These are phyloP conservation scores for Terebella lapidaria DNA, from an alignment of 2,888 invertebrate genomes.

Conservation along the genomic window DNA sequence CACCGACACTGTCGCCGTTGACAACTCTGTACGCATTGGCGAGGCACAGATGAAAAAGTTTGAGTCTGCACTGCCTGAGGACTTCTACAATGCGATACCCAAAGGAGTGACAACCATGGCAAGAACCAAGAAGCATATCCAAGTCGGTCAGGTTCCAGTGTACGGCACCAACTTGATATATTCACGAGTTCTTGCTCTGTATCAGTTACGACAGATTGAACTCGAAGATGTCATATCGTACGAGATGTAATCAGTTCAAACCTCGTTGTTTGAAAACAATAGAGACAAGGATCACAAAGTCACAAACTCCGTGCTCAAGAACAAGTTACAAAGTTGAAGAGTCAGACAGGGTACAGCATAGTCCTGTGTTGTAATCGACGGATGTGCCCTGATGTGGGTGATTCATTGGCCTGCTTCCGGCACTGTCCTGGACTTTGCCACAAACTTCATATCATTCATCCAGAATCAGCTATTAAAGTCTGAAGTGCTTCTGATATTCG, in stretches of 20 bases:
- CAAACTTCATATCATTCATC: slow-evolving; percentile 18
- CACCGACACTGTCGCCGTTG: not conserved
- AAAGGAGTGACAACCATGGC: slow-evolving; percentile 1
- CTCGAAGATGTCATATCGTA: slow-evolving; percentile 12
- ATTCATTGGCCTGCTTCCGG: slow-evolving; percentile 19
- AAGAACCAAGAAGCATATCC: not conserved
- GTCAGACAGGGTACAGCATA: no score
- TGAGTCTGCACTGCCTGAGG: not conserved
- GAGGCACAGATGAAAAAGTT: not conserved
- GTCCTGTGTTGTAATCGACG: no score
- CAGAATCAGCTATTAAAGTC: no score
- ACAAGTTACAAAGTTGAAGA: slow-evolving; percentile 10
- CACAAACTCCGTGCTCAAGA: slow-evolving; percentile 19
- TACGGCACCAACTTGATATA: slow-evolving; percentile 11
- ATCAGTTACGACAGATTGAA: slow-evolving; percentile 5
- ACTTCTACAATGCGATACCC: not conserved
- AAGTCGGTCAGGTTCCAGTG: not conserved
- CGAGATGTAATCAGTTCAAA: slow-evolving; percentile 20
- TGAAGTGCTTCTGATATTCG: no score
- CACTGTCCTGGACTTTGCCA: slow-evolving; percentile 17
- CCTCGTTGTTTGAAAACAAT: slow-evolving; percentile 19
- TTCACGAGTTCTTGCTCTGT: slow-evolving; percentile 11
- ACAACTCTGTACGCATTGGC: not conserved
- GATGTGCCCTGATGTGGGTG: slow-evolving; percentile 18
- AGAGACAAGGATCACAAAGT: slow-evolving; percentile 18